A percentile compares a stretch with the other conserved stretches of the same genome.
Conservation (phyloP, 53 echinoderm and acorn worm species). For the Stichopus horrens region DNA sequence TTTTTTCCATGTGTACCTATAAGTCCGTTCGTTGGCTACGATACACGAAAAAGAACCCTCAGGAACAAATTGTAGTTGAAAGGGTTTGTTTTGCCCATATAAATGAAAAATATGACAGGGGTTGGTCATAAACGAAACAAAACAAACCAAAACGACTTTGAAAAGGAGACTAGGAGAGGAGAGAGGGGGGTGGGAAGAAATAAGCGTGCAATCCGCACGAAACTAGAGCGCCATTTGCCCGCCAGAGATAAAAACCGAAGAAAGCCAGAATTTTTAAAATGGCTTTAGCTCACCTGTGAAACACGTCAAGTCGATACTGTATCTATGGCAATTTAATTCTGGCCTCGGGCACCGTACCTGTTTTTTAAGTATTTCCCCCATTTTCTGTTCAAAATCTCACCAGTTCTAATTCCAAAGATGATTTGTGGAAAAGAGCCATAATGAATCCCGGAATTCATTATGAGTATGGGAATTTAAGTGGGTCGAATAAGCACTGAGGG, state of each 20-base stretch:
- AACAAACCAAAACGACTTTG: neutral
- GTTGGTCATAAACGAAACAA: constrained; percentile 25
- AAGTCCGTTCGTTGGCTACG: neutral
- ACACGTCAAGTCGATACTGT: constrained; percentile 42
- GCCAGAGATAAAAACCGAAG: constrained; percentile 26
- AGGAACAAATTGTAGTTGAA: constrained; percentile 32
- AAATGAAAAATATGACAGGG: constrained; percentile 43
- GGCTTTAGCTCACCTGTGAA: constrained; percentile 42
- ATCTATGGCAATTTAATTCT: constrained; percentile 47
- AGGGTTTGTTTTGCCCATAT: constrained; percentile 25
- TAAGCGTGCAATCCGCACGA: constrained; percentile 36
- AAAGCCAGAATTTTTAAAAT: constrained; percentile 38
- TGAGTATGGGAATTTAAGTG: constrained; percentile 30
- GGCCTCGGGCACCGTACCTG: constrained; percentile 37
- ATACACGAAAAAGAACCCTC: neutral
- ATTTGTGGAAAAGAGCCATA: constrained; percentile 22
- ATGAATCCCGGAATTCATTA: constrained; percentile 22
- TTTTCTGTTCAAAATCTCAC: constrained; percentile 24
- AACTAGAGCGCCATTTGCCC: constrained; percentile 45
- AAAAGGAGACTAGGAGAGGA: neutral
- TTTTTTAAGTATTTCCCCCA: constrained; percentile 31
- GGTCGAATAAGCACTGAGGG: constrained; percentile 11
- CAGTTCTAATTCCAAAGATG: constrained; percentile 33
- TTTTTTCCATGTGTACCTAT: no score
- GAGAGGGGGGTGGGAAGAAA: neutral